These are phyloP conservation scores for Drosophila quadrilineata DNA, from an alignment of 1,140 invertebrate species.

Conservation along the genomic window DNA sequence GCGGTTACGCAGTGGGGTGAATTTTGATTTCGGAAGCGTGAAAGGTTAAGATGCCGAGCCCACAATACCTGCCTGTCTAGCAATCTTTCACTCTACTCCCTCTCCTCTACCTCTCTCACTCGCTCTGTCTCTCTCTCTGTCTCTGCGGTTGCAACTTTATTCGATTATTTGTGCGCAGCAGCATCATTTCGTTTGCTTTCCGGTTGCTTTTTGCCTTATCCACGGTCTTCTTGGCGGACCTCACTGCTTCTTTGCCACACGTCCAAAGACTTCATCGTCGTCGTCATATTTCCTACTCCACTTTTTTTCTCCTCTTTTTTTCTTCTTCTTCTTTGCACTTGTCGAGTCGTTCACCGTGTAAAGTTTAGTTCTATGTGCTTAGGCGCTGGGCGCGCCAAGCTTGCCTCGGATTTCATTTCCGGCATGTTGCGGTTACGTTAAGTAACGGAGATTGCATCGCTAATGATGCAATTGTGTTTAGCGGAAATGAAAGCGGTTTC, in stretches of 20 bases:
- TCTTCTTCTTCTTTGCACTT: slow-evolving; percentile 38
- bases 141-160: slow-evolving; percentile 45
- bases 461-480: slow-evolving; percentile 78
- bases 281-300: slow-evolving; percentile 65
- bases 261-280: slow-evolving; percentile 10
- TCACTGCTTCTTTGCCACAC: slow-evolving; percentile 52
- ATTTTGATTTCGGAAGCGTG: slow-evolving; percentile 1
- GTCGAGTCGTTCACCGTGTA: slow-evolving; percentile 72
- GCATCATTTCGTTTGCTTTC: slow-evolving; percentile 69
- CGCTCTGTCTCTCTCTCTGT: too few relatives aligned
- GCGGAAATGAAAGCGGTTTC: slow-evolving; percentile 78
- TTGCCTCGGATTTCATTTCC: slow-evolving; percentile 77
- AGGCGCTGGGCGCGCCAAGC: slow-evolving; percentile 44
- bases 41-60: too few relatives aligned
- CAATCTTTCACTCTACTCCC: too few relatives aligned
- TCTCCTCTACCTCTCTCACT: too few relatives aligned
- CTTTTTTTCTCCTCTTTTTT: background rate
- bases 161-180: slow-evolving; percentile 71
- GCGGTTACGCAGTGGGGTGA: background rate
- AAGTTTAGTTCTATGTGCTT: slow-evolving; percentile 59
- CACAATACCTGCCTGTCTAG: too few relatives aligned
- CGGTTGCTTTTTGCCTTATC: slow-evolving; percentile 55
- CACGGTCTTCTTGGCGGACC: slow-evolving; percentile 21
- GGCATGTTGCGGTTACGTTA: slow-evolving; percentile 78
- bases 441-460: slow-evolving; percentile 79